Evolutionary conservation across 2,888 invertebrate species (phyloP).

Genomic region (Callyntrura guangdongensis): DNA sequence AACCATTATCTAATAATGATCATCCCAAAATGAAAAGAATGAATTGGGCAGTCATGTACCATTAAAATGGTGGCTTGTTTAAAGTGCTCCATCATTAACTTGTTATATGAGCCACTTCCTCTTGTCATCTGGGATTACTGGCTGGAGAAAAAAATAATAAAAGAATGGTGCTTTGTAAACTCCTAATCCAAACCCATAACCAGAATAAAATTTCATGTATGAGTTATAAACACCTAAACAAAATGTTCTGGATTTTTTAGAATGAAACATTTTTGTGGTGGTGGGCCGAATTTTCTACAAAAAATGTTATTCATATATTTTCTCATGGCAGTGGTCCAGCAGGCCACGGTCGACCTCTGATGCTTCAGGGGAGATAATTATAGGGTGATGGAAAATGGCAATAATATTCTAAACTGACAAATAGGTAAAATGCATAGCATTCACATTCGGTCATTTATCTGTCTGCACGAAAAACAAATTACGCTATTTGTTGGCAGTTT

Average conservation of each 20-base stretch:
- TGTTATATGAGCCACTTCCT: slow-evolving; percentile 69
- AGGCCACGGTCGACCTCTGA: neutral
- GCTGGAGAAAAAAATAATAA: neutral
- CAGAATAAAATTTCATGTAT: neutral
- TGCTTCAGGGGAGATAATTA: neutral
- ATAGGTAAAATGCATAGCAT: neutral
- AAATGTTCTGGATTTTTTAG: neutral
- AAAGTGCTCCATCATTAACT: slow-evolving; percentile 59
- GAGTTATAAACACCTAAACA: neutral
- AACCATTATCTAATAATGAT: neutral
- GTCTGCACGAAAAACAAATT: neutral
- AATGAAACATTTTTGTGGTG: neutral
- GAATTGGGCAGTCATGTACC: slow-evolving; percentile 40
- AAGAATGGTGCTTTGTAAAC: no score
- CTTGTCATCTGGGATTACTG: slow-evolving; percentile 65
- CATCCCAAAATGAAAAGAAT: slow-evolving; percentile 11
- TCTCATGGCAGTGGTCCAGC: neutral
- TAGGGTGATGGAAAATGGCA: no score
- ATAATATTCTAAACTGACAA: neutral
- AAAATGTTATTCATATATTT: neutral
- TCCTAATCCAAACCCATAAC: no score
- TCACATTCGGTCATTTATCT: neutral
- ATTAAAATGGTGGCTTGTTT: neutral
- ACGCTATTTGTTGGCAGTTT: neutral
- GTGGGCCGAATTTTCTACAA: no score